Conservation (phyloP, 2,888 invertebrate species). For the Troides aeacus region DNA sequence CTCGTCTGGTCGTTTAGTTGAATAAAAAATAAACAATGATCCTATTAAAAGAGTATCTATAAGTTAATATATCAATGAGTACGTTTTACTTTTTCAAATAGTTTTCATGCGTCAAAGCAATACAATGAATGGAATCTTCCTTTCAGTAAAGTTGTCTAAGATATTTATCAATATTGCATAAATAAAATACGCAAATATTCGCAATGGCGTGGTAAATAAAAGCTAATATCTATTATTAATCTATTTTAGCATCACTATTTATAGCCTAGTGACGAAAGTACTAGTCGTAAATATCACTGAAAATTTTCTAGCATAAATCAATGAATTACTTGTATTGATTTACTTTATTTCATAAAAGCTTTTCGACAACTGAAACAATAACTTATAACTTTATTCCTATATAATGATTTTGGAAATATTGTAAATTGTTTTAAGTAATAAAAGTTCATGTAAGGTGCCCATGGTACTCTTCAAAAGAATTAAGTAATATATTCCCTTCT, state of each 20-base stretch:
- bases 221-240: conserved; percentile 40
- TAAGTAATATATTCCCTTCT: too few relatives aligned
- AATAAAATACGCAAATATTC: conserved; percentile 37
- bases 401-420: too few relatives aligned
- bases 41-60: too few relatives aligned
- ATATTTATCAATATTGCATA: conserved; percentile 29
- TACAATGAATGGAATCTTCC: conserved; percentile 49
- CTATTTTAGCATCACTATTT: conserved; percentile 37
- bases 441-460: too few relatives aligned
- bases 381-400: too few relatives aligned
- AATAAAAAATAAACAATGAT: too few relatives aligned
- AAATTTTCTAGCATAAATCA: neutral
- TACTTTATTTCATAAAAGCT: too few relatives aligned
- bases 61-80: neutral
- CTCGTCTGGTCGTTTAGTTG: too few relatives aligned
- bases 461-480: too few relatives aligned
- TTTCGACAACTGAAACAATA: too few relatives aligned
- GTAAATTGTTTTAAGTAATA: too few relatives aligned
- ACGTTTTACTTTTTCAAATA: neutral
- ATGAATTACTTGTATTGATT: too few relatives aligned
- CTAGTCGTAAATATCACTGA: conserved; percentile 7
- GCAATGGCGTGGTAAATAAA: conserved; percentile 41
- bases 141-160: conserved; percentile 35
- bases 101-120: neutral
- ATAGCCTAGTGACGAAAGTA: conserved; percentile 30